phyloP scores from a whole-genome alignment of 2,797 vertebrate genomes.

The Sebastes cheni region DNA sequence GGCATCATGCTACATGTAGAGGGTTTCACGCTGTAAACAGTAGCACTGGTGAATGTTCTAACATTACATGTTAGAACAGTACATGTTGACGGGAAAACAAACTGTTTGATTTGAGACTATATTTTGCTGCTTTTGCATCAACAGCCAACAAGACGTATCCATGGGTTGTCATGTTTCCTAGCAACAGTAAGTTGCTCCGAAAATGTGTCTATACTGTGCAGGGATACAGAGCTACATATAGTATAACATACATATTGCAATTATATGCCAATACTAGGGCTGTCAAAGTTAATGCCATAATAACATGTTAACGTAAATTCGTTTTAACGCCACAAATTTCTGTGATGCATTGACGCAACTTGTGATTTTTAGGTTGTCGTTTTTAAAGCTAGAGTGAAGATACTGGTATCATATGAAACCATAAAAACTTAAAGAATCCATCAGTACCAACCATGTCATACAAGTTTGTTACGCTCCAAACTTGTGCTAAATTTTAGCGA shows the following conservation, averaged over 20 bases:
- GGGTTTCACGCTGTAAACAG: constrained; percentile 15
- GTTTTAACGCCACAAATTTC: no score
- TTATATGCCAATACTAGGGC: not conserved
- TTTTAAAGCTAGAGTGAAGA: no score
- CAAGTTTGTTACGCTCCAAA: no score
- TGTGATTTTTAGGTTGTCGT: no score
- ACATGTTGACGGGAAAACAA: not conserved
- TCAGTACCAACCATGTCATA: no score
- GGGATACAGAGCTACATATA: not conserved
- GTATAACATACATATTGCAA: not conserved
- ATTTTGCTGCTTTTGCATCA: not conserved
- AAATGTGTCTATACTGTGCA: not conserved
- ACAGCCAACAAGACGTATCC: not conserved
- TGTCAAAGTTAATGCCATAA: no score
- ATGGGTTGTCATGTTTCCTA: constrained; percentile 25
- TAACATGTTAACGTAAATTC: no score
- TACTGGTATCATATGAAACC: no score
- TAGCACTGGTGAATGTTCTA: not conserved
- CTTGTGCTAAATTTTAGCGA: no score
- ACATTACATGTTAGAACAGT: not conserved
- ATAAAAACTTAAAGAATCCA: no score
- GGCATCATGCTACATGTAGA: constrained; percentile 12
- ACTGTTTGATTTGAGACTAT: not conserved
- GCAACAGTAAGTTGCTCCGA: constrained; percentile 7
- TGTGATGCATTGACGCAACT: no score